These are phyloP conservation scores for Microdon myrmicae DNA, from an alignment of 2,888 invertebrate species.

Conservation along the genomic window DNA sequence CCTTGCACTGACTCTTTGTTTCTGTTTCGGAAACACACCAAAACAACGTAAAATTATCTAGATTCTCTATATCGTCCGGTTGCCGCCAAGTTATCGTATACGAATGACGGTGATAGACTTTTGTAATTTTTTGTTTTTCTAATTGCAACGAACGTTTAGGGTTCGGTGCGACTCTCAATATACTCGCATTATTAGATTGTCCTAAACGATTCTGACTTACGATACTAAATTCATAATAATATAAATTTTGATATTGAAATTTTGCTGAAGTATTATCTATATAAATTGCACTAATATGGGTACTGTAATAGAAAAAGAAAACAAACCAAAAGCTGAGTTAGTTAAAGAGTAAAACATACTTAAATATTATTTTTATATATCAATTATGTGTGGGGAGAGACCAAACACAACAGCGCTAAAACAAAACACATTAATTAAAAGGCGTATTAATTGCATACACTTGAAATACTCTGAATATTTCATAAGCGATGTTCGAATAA, in stretches of 20 bases:
- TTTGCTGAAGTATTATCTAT: conserved; percentile 58
- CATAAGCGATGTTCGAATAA: too few species aligned
- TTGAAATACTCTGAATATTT: too few species aligned
- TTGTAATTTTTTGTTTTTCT: conserved; percentile 71
- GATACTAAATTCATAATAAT: conserved; percentile 57
- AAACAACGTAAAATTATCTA: conserved; percentile 81
- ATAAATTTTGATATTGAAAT: conserved; percentile 55
- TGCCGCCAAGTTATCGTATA: conserved; percentile 82
- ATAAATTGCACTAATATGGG: conserved; percentile 33
- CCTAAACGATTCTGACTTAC: conserved; percentile 59
- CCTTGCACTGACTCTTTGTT: conserved; percentile 72
- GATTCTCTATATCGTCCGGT: conserved; percentile 63
- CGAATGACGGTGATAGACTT: conserved; percentile 77
- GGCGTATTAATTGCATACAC: too few species aligned
- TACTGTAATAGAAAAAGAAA: conserved; percentile 8
- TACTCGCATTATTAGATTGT: conserved; percentile 56
- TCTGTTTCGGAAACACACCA: conserved; percentile 76
- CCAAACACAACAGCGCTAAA: too few species aligned
- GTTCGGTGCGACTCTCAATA: conserved; percentile 56
- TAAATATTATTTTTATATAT: too few species aligned
- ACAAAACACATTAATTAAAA: too few species aligned
- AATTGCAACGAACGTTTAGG: conserved; percentile 10
- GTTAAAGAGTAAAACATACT: too few species aligned
- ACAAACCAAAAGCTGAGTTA: background rate
- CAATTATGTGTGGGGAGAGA: too few species aligned